Base-by-base conservation (phyloP, 2,888 invertebrate genomes). In the Zele albiditarsus region DNA sequence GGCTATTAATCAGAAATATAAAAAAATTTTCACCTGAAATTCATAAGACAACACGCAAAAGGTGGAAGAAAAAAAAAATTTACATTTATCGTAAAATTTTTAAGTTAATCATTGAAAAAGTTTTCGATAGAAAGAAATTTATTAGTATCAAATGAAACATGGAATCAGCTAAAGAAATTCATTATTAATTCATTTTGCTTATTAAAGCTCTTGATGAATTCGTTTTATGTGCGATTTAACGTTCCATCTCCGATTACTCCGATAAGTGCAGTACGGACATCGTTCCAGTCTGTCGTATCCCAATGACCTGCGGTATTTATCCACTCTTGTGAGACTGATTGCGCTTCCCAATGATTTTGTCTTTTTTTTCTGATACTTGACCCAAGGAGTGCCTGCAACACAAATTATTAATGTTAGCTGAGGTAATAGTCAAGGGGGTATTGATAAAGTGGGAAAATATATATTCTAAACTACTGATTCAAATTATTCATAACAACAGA, bases 231-330 rank as follows among this genome's bases (percentile, higher is more conserved):
- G 86, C 1, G 83, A 78, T 60, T 84, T 85, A 8, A 86, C 79
- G 42, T 84, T 85, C 82, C 83, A 84, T 58, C 81, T 83, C 42
- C 84, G 78, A 73, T 85, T 85, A 16, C 83, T 84, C 0, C 80
- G 79, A 72, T 86, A 86, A 16, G 81, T 80, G 73, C 89, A 89
- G 33, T 87, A 84, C 0, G 85, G 84, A 73, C 90, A 89, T 23
- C 84, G 81, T 67, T 85, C 82, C 57, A 80, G 78, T 66, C 85
- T 86, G 6, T 77, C 82, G 8, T 53, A 53, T 53, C 53, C 53
- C 20, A 53, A 53, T 53, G 53, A 53, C 28, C 28, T 31, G 16
- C 12, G 20, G 38, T 63, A 28, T 38, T 63, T 33, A 23, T 23
- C 20, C 63, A 33, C 33, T 3, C 31, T 10, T 10, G 63, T 27